Evolutionary conservation across 1,140 invertebrate genomes (phyloP).

Genomic region (Zaprionus capensis): DNA sequence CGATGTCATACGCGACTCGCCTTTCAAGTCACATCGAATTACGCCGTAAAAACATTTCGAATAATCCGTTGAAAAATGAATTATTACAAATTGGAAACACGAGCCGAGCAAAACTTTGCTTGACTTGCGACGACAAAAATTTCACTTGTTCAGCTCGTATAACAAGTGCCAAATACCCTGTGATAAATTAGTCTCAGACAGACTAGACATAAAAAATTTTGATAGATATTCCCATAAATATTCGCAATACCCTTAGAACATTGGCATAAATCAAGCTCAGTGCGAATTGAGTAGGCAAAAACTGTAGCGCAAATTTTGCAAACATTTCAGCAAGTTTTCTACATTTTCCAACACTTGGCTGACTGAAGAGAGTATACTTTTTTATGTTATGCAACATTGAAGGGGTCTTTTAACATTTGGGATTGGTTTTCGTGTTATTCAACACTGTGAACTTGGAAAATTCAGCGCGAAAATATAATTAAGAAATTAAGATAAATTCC

Average conservation of each 20-base stretch:
- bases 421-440: no score
- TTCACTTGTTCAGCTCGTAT: background rate
- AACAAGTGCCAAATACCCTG: background rate
- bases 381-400: background rate
- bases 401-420: no score
- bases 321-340: background rate
- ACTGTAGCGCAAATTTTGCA: background rate
- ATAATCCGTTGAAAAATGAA: conserved; percentile 20
- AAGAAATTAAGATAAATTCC: no score
- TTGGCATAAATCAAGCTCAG: background rate
- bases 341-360: background rate
- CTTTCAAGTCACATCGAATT: conserved; percentile 27
- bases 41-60: conserved; percentile 7
- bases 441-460: background rate
- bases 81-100: conserved; percentile 34
- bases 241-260: background rate
- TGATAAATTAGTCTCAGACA: conserved; percentile 1
- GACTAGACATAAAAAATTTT: background rate
- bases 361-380: background rate
- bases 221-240: background rate
- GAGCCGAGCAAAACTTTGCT: background rate
- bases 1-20: no score
- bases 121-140: background rate
- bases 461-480: background rate
- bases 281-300: background rate